These are phyloP conservation scores for Sarcophaga peregrina DNA, from an alignment of 1,140 invertebrate species.

Conservation along the genomic window DNA sequence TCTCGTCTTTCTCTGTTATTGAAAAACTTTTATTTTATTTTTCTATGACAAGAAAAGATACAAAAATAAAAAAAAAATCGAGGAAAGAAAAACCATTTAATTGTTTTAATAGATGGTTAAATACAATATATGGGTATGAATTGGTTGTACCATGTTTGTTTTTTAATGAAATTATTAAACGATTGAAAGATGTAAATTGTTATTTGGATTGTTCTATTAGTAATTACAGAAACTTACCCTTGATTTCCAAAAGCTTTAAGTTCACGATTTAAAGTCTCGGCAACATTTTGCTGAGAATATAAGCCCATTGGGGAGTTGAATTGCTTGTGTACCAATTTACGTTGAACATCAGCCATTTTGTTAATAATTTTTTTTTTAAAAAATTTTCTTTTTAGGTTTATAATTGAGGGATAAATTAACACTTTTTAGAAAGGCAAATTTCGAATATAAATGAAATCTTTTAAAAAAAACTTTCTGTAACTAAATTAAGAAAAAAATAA, in stretches of 20 bases:
- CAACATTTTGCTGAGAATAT: constrained; percentile 84
- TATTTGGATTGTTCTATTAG: too few species aligned
- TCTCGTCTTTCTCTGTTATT: background rate
- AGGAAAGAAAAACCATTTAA: too few species aligned
- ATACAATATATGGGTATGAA: background rate
- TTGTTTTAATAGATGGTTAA: too few species aligned
- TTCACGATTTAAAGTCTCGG: constrained; percentile 82
- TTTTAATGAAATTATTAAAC: background rate
- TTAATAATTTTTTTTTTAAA: constrained; percentile 42
- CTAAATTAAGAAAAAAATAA: background rate
- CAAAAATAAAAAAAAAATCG: background rate
- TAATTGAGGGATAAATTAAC: background rate
- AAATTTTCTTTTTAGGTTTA: constrained; percentile 30
- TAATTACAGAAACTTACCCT: constrained; percentile 72
- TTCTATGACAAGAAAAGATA: background rate
- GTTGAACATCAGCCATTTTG: constrained; percentile 72
- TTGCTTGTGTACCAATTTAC: constrained; percentile 83
- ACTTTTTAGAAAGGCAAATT: background rate
- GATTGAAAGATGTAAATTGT: background rate
- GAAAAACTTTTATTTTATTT: constrained; percentile 7
- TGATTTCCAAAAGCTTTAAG: constrained; percentile 81
- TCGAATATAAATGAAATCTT: background rate
- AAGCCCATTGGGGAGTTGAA: constrained; percentile 90
- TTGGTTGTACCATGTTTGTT: too few species aligned
- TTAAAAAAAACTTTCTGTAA: background rate